Evolutionary conservation across 1,140 invertebrate genomes (phyloP).

Genomic region (Musca vetustissima): DNA sequence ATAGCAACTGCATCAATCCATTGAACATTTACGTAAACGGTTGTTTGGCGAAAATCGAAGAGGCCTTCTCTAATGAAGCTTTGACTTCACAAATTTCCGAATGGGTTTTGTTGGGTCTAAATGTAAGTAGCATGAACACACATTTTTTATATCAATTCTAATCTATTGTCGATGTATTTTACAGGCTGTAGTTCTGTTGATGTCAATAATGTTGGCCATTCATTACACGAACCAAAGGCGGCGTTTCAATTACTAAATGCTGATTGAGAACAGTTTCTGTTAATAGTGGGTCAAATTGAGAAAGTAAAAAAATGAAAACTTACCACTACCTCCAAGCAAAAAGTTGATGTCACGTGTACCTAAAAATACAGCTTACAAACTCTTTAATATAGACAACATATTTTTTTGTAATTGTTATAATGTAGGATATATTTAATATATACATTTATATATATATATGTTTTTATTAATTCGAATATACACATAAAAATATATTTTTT

Average conservation of each 20-base stretch:
- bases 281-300: neutral
- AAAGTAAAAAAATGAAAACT: neutral
- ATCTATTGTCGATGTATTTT: slow-evolving; percentile 9
- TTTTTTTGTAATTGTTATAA: no score
- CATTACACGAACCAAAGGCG: slow-evolving; percentile 43
- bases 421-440: no score
- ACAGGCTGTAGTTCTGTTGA: slow-evolving; percentile 38
- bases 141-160: slow-evolving; percentile 6
- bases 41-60: slow-evolving; percentile 54
- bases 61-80: slow-evolving; percentile 57
- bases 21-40: slow-evolving; percentile 55
- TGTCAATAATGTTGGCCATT: slow-evolving; percentile 44
- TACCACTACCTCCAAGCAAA: slow-evolving; percentile 9
- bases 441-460: no score
- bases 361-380: slow-evolving; percentile 4
- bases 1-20: slow-evolving; percentile 42
- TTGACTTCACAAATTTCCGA: slow-evolving; percentile 49
- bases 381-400: no score
- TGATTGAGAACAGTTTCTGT: neutral
- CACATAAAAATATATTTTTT: no score
- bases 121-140: slow-evolving; percentile 37
- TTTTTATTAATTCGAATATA: no score
- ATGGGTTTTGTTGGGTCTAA: slow-evolving; percentile 43
- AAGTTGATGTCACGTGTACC: slow-evolving; percentile 21
- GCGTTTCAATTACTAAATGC: slow-evolving; percentile 27